These are phyloP conservation scores for Drosophila punjabiensis DNA, from an alignment of 1,140 invertebrate species.

Conservation along the genomic window DNA sequence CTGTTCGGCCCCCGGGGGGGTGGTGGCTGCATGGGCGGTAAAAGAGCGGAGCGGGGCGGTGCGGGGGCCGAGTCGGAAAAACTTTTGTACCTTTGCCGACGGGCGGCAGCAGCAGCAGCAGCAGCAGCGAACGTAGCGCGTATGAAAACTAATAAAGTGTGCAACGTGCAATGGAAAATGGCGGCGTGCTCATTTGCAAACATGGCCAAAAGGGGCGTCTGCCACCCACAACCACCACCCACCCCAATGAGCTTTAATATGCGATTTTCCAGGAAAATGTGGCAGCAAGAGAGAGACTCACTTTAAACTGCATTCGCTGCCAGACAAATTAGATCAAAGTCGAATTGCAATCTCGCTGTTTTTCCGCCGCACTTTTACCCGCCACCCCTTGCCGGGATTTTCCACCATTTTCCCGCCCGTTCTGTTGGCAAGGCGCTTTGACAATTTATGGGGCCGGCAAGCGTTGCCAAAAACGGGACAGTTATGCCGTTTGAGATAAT, in stretches of 20 bases:
- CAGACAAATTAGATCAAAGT: constrained; percentile 77
- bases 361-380: constrained; percentile 2
- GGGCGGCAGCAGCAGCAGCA: constrained; percentile 15
- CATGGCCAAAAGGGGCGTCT: constrained; percentile 48
- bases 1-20: not conserved
- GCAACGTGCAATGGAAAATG: constrained; percentile 71
- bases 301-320: constrained; percentile 64
- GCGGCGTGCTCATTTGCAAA: constrained; percentile 77
- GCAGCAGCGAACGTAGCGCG: constrained; percentile 48
- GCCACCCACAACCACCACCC: not conserved
- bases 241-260: constrained; percentile 29
- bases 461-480: constrained; percentile 77
- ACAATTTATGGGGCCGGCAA: constrained; percentile 72
- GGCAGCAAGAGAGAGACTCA: constrained; percentile 1
- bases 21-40: constrained; percentile 5
- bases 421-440: constrained; percentile 58
- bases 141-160: constrained; percentile 84
- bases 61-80: constrained; percentile 23
- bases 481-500: constrained; percentile 81
- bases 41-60: constrained; percentile 4
- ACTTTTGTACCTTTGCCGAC: constrained; percentile 61
- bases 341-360: constrained; percentile 33
- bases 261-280: constrained; percentile 12
- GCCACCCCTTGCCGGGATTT: not conserved
- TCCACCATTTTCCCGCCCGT: constrained; percentile 6